A percentile compares a stretch with the other conserved stretches of the same genome.
phyloP scores from a whole-genome alignment of 2,113 vertebrate genomes.

The Lepisosteus oculatus region DNA sequence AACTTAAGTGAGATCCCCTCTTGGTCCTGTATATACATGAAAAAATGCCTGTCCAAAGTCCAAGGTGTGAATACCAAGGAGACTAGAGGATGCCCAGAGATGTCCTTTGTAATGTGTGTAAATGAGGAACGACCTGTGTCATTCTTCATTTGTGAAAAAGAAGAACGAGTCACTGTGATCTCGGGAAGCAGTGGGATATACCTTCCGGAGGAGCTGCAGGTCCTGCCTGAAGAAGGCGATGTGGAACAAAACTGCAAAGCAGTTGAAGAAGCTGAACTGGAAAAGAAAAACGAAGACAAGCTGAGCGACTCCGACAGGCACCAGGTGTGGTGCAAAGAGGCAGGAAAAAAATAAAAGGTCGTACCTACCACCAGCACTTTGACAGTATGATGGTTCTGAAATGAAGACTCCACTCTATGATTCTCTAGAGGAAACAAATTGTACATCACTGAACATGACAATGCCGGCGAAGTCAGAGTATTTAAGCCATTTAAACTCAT shows the following conservation, averaged over 20 bases:
- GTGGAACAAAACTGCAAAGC: constrained; percentile 75
- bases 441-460: no score
- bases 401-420: constrained; percentile 72
- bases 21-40: no score
- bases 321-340: background rate
- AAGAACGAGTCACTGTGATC: no score
- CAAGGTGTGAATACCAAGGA: no score
- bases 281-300: constrained; percentile 11
- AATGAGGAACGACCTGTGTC: no score
- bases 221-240: constrained; percentile 75
- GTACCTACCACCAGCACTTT: constrained; percentile 72
- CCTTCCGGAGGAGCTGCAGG: constrained; percentile 69
- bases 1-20: no score
- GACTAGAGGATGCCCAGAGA: no score
- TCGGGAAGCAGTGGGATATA: constrained; percentile 19
- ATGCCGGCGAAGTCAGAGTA: no score
- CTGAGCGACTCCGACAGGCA: background rate
- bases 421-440: constrained; percentile 55
- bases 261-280: constrained; percentile 78
- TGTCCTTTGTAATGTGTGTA: no score
- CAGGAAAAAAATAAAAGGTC: background rate
- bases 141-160: no score
- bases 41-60: no score
- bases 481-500: no score
- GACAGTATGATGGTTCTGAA: constrained; percentile 65